Evolutionary conservation across 2,113 vertebrate species (phyloP), one percentile per base, ranked within the genome.

Genomic region (Corythornis cristatus): DNA sequence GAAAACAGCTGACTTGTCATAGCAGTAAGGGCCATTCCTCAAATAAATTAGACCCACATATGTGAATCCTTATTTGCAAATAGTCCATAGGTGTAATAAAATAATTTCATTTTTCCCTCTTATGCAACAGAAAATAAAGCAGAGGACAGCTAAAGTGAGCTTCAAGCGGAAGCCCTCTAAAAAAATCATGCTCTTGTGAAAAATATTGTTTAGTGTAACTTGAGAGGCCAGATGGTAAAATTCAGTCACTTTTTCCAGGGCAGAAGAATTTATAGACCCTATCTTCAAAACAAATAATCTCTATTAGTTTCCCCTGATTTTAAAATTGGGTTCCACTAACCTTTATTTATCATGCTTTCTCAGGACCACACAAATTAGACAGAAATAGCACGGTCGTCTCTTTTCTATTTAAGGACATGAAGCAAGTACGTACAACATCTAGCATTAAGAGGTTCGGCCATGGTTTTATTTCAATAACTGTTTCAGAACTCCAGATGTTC

Each of bases 311-410:
- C 43, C 60, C 28, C n/a, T 70, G 85, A 26, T 89, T 80, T 86
- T 60, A 74, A 71, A 89, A 80, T 40, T 18, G 56, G 5, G 58
- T 83, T 80, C 51, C 25, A 35, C 46, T 60, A 86, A 58, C 42
- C 37, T 74, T 85, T 88, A 93, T 88, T 95, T 88, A 51, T 74
- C 56, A 11, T 8, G 11, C 20, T 93, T 94, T 71, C 72, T 56
- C 56, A 13, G 56, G 46, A 53, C 68, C 37, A 25, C 33, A 43
- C 31, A 35, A 89, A 88, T 62, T 15, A 77, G 68, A 45, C 64
- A 21, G 91, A 91, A 93, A 53, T 62, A 62, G 25, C 21, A 5
- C 4, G 20, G 72, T 10, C 62, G 40, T 5, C 54, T 67, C 53
- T 79, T 62, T 53, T 76, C 65, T 43, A 29, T 58, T 81, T 35